These are phyloP conservation scores for Axea sp. DNA, from an alignment of 2,888 invertebrate species.

Conservation along the genomic window DNA sequence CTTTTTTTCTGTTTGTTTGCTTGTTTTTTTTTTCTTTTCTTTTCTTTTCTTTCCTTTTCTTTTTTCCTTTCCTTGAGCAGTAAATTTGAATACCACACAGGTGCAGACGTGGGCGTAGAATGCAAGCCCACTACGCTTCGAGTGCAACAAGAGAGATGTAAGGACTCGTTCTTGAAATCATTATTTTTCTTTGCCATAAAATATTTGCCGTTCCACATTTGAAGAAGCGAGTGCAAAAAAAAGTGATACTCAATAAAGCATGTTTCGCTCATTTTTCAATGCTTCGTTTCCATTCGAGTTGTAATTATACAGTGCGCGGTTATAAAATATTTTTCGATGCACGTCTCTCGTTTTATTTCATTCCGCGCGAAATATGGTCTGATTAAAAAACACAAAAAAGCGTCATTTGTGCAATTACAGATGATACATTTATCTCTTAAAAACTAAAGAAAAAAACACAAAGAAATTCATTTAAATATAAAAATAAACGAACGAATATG, in stretches of 20 bases:
- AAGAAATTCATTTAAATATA: no score
- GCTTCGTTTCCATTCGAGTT: constrained; percentile 40
- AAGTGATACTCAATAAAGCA: constrained; percentile 52
- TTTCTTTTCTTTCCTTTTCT: constrained; percentile 13
- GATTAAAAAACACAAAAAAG: constrained; percentile 1
- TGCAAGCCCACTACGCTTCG: constrained; percentile 60
- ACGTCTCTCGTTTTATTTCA: background rate
- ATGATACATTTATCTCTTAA: no score
- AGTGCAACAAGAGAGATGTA: constrained; percentile 62
- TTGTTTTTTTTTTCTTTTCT: constrained; percentile 16
- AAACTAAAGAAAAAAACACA: no score
- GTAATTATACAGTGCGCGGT: constrained; percentile 22
- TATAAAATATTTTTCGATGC: constrained; percentile 18
- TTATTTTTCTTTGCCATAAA: constrained; percentile 61
- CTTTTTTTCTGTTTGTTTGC: no score
- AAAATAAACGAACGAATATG: constrained; percentile 7
- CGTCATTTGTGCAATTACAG: no score
- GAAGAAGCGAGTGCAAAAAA: constrained; percentile 52
- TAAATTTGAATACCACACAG: constrained; percentile 63
- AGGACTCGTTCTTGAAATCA: constrained; percentile 62
- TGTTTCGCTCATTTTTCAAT: constrained; percentile 53
- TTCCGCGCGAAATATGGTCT: background rate
- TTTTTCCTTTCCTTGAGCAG: constrained; percentile 17
- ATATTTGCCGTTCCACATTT: constrained; percentile 61
- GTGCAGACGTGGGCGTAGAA: constrained; percentile 64